phyloP scores from a whole-genome alignment of 2,113 vertebrate species.

The Myotis yumanensis region DNA sequence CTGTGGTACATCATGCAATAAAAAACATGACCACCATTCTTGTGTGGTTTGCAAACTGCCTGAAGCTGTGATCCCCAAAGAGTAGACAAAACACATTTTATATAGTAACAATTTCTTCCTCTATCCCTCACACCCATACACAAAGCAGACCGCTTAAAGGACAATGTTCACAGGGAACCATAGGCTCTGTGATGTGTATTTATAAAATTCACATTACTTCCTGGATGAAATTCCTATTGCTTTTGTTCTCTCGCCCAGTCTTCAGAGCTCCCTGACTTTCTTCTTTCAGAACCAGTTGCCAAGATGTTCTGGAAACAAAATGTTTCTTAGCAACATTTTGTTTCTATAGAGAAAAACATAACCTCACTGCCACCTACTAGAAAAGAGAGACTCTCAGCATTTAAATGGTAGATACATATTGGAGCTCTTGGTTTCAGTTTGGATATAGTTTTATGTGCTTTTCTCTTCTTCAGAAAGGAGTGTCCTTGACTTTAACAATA shows the following conservation, averaged over 20 bases:
- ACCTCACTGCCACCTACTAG: constrained; percentile 48
- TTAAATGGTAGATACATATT: constrained; percentile 39
- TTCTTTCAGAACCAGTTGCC: constrained; percentile 53
- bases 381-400: constrained; percentile 54
- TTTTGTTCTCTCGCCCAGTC: constrained; percentile 3
- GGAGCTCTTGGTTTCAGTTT: constrained; percentile 25
- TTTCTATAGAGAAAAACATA: constrained; percentile 67
- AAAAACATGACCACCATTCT: neutral
- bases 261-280: constrained; percentile 39
- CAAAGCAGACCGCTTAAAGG: neutral
- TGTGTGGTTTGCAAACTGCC: neutral
- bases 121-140: neutral
- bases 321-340: constrained; percentile 71
- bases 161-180: neutral
- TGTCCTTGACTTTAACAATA: neutral
- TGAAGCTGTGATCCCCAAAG: neutral
- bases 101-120: neutral
- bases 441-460: neutral
- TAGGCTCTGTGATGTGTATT: neutral
- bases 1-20: neutral
- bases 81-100: neutral
- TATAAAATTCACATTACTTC: neutral
- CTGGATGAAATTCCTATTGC: constrained; percentile 17
- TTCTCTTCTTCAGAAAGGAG: neutral
- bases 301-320: constrained; percentile 57